A percentile compares a stretch with the other conserved stretches of the same genome.
Conservation (phyloP, 2,888 invertebrate genomes). For the Dolichopus griseipennis region DNA sequence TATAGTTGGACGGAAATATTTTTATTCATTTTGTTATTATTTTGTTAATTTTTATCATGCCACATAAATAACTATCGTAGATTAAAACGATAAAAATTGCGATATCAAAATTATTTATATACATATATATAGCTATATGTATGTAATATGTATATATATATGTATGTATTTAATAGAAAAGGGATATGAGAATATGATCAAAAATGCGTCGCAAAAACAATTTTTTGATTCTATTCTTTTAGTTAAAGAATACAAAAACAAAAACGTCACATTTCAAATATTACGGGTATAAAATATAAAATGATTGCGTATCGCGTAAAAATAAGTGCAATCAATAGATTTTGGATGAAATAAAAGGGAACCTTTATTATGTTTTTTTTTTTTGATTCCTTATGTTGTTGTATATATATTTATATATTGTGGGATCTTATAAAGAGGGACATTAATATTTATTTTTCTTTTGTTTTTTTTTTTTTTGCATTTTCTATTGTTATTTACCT, state of each 20-base stretch:
- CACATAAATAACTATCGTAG: too few species aligned
- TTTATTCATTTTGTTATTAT: too few species aligned
- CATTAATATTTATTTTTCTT: background rate
- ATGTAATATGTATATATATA: too few species aligned
- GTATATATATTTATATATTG: background rate
- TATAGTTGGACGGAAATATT: too few species aligned
- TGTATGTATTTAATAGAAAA: background rate
- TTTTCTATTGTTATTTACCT: background rate
- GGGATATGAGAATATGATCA: background rate
- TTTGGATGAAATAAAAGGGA: background rate
- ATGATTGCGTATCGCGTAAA: background rate
- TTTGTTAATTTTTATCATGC: too few species aligned
- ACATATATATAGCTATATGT: too few species aligned
- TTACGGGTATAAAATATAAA: background rate
- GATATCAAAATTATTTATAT: too few species aligned
- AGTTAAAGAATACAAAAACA: background rate
- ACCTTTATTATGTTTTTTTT: too few species aligned
- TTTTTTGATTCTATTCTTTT: too few species aligned
- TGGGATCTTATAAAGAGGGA: background rate
- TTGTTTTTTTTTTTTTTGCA: background rate
- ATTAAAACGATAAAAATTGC: too few species aligned
- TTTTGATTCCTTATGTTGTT: background rate
- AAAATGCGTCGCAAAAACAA: background rate
- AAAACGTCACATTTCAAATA: background rate
- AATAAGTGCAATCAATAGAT: background rate